phyloP scores from a whole-genome alignment of 2,888 invertebrate species.

The Meliscaeva auricollis region DNA sequence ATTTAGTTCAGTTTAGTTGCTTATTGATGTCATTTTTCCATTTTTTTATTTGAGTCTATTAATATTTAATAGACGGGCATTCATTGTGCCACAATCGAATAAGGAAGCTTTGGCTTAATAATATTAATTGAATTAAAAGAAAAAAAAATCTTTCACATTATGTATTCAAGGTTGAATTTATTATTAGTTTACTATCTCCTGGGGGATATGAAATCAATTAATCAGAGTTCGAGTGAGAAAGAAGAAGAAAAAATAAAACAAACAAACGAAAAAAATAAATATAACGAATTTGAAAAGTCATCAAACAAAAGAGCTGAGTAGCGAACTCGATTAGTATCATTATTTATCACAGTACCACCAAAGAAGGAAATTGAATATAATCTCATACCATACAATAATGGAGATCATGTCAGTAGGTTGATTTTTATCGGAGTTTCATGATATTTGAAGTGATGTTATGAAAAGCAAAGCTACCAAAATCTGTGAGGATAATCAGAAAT shows the following conservation, averaged over 20 bases:
- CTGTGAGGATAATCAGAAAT: too few species aligned
- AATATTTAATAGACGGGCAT: slow-evolving; percentile 31
- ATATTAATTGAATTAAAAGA: slow-evolving; percentile 6
- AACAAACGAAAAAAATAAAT: background rate
- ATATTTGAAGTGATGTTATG: too few species aligned
- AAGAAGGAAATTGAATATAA: slow-evolving; percentile 8
- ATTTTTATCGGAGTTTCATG: too few species aligned
- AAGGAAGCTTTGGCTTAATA: slow-evolving; percentile 22
- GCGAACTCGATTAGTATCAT: slow-evolving; percentile 10
- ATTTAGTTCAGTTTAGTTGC: slow-evolving; percentile 20
- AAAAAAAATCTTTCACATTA: background rate
- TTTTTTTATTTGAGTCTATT: slow-evolving; percentile 20
- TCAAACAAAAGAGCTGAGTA: slow-evolving; percentile 28
- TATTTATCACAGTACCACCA: background rate
- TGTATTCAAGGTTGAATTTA: slow-evolving; percentile 21
- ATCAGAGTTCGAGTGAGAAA: slow-evolving; percentile 3
- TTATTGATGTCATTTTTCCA: slow-evolving; percentile 40
- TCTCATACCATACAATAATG: too few species aligned
- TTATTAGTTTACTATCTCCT: background rate
- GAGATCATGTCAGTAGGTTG: slow-evolving; percentile 1
- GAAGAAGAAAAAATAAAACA: too few species aligned
- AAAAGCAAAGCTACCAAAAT: too few species aligned
- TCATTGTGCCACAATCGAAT: slow-evolving; percentile 21
- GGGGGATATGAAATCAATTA: slow-evolving; percentile 12
- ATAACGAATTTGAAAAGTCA: background rate